phyloP scores from a whole-genome alignment of 2,113 vertebrate genomes.

The Zapus hudsonius region DNA sequence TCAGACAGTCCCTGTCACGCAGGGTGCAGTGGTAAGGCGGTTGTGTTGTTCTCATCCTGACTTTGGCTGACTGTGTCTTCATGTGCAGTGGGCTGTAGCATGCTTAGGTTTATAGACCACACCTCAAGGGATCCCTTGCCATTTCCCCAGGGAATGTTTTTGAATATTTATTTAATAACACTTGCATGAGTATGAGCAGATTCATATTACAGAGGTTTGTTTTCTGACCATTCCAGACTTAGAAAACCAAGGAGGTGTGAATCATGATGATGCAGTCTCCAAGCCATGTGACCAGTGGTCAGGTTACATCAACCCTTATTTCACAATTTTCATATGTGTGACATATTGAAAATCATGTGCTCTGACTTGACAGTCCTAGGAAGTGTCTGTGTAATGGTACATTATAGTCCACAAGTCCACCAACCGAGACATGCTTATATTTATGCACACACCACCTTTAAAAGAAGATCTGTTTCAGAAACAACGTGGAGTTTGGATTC shows the following conservation, averaged over 20 bases:
- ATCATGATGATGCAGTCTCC: not conserved
- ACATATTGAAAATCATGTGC: not conserved
- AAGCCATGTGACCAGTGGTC: not conserved
- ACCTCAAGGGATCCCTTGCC: not conserved
- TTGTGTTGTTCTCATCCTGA: too few relatives aligned
- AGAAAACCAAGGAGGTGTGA: not conserved
- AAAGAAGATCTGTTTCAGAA: not conserved
- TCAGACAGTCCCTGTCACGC: not conserved
- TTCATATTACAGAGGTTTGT: not conserved
- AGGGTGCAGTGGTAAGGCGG: too few relatives aligned
- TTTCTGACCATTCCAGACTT: not conserved
- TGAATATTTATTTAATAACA: slow-evolving; percentile 30
- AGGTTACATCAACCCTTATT: not conserved
- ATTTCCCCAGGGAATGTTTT: not conserved
- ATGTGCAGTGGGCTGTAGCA: not conserved
- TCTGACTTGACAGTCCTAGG: not conserved
- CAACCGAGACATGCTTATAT: not conserved
- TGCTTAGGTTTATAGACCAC: slow-evolving; percentile 34
- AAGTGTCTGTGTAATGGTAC: not conserved
- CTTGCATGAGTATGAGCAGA: not conserved
- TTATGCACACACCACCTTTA: not conserved
- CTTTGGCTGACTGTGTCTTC: too few relatives aligned
- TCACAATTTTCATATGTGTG: not conserved
- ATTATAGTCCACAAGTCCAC: not conserved
- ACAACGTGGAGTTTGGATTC: not conserved